phyloP scores from a whole-genome alignment of 2,888 invertebrate genomes.

The Athetis lepigone region DNA sequence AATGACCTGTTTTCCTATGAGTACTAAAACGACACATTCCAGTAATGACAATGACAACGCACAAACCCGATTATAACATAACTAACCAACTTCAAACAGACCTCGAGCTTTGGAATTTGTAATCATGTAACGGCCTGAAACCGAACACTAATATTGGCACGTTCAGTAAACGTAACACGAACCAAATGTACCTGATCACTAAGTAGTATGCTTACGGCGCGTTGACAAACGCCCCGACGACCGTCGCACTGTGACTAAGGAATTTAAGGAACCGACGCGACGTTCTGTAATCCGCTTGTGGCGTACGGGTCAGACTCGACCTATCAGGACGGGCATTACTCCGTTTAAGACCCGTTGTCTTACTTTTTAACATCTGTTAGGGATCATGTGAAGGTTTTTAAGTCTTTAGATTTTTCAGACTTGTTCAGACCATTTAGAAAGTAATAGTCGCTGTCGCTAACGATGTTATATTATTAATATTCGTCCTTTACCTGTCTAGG shows the following conservation, averaged over 20 bases:
- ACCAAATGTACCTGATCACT: constrained; percentile 54
- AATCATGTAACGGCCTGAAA: constrained; percentile 43
- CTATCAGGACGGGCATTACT: constrained; percentile 58
- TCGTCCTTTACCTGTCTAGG: constrained; percentile 15
- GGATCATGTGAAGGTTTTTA: constrained; percentile 30
- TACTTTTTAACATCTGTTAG: constrained; percentile 44
- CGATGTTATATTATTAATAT: constrained; percentile 33
- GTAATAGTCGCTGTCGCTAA: constrained; percentile 12
- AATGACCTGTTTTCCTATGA: not conserved
- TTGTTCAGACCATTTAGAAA: not conserved
- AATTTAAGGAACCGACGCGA: constrained; percentile 60
- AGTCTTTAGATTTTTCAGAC: constrained; percentile 21
- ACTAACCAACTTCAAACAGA: constrained; percentile 25
- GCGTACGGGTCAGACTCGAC: constrained; percentile 67
- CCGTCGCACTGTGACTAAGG: constrained; percentile 48
- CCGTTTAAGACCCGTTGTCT: constrained; percentile 36
- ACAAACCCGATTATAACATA: constrained; percentile 6
- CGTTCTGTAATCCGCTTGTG: constrained; percentile 77
- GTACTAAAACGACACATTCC: not conserved
- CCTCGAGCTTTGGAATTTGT: constrained; percentile 33
- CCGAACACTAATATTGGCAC: constrained; percentile 49
- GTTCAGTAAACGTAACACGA: constrained; percentile 51
- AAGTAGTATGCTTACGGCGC: constrained; percentile 63
- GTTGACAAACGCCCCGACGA: constrained; percentile 70
- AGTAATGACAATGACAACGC: not conserved